phyloP scores from a whole-genome alignment of 2,888 invertebrate genomes.

The Colostygia pectinataria region DNA sequence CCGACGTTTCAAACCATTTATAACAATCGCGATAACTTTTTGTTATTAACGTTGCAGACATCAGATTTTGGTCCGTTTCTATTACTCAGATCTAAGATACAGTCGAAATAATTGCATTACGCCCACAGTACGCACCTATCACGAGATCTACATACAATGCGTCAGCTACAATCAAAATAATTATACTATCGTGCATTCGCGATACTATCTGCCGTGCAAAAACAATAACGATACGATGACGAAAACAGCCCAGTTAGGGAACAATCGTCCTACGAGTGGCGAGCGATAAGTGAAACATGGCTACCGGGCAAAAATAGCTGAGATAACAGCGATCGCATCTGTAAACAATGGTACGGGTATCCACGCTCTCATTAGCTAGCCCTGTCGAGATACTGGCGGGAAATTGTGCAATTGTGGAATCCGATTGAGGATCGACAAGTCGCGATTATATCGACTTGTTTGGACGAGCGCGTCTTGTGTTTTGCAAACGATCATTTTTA shows the following conservation, averaged over 20 bases:
- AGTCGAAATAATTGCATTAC: constrained; percentile 34
- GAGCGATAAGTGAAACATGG: constrained; percentile 75
- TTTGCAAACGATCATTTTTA: constrained; percentile 19
- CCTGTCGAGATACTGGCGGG: constrained; percentile 62
- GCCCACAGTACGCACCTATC: constrained; percentile 33
- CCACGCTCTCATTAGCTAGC: constrained; percentile 79
- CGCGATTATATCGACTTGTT: constrained; percentile 55
- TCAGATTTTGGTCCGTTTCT: constrained; percentile 30
- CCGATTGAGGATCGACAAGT: constrained; percentile 61
- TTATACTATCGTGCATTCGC: constrained; percentile 46
- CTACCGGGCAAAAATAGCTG: constrained; percentile 74
- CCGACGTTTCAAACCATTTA: constrained; percentile 17
- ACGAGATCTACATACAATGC: constrained; percentile 40
- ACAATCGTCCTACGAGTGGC: constrained; percentile 68
- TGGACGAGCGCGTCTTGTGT: constrained; percentile 29
- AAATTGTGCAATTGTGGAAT: constrained; percentile 73
- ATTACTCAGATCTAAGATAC: constrained; percentile 35
- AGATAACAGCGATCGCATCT: constrained; percentile 75
- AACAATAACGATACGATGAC: constrained; percentile 58
- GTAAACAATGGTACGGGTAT: constrained; percentile 76
- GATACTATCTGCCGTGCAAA: constrained; percentile 48
- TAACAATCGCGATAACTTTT: constrained; percentile 22
- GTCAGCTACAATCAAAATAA: constrained; percentile 50
- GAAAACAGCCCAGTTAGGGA: constrained; percentile 61
- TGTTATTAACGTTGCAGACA: constrained; percentile 19